These are phyloP conservation scores for Epizoanthus ramosus DNA, from an alignment of 92 coral and sea anemone genomes.

Conservation along the genomic window DNA sequence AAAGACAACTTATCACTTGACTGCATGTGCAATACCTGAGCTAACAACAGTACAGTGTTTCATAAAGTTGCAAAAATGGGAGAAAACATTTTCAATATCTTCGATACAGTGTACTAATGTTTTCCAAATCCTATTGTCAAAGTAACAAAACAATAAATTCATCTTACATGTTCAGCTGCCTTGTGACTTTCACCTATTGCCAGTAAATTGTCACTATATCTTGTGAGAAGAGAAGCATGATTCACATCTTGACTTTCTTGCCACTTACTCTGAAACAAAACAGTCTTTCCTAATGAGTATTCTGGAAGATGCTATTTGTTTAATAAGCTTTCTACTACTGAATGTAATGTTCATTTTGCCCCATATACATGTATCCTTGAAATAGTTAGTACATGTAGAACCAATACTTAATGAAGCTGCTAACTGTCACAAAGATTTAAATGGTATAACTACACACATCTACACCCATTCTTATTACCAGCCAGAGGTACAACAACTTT, in stretches of 20 bases:
- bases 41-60: too few species aligned
- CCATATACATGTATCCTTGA: too few species aligned
- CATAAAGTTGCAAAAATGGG: too few species aligned
- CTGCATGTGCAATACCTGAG: too few species aligned
- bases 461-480: too few species aligned
- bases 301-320: neutral
- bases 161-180: slow-evolving; percentile 17
- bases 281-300: neutral
- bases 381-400: too few species aligned
- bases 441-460: too few species aligned
- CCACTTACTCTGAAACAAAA: slow-evolving; percentile 23
- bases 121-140: neutral
- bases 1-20: too few species aligned
- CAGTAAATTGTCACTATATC: slow-evolving; percentile 9
- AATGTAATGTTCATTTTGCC: neutral
- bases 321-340: neutral
- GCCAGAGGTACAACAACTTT: too few species aligned
- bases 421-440: too few species aligned
- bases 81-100: neutral
- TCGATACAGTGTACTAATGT: neutral
- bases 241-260: slow-evolving; percentile 21
- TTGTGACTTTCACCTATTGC: slow-evolving; percentile 18
- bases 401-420: too few species aligned
- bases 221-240: slow-evolving; percentile 12
- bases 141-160: neutral